phyloP scores from a whole-genome alignment of 2,888 invertebrate species.

The Aromia moschata region DNA sequence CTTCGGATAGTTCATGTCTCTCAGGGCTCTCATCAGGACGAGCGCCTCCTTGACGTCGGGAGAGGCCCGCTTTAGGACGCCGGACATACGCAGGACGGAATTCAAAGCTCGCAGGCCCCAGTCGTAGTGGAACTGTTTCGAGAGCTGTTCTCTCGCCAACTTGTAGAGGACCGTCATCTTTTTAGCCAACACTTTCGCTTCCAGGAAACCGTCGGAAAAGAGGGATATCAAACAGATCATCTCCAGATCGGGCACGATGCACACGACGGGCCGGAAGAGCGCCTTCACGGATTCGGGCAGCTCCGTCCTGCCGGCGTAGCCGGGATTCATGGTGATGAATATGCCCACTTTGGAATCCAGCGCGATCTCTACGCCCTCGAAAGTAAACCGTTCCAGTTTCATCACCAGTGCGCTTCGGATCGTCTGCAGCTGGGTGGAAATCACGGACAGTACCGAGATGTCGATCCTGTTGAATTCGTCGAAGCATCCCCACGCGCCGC shows the following conservation, averaged over 20 bases:
- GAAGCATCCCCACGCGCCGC: conserved; percentile 96
- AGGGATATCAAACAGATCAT: conserved; percentile 92
- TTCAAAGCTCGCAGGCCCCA: conserved; percentile 93
- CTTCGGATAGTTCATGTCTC: conserved; percentile 94
- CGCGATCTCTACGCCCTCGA: conserved; percentile 74
- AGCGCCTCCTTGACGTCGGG: conserved; percentile 84
- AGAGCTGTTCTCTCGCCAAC: conserved; percentile 86
- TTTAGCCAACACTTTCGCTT: conserved; percentile 90
- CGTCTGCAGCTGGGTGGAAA: conserved; percentile 90
- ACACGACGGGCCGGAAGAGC: conserved; percentile 90
- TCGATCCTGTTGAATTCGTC: conserved; percentile 96
- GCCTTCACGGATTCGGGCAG: conserved; percentile 93
- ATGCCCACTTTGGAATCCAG: conserved; percentile 89
- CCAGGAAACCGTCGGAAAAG: conserved; percentile 90
- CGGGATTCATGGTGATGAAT: conserved; percentile 96
- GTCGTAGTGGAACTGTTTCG: conserved; percentile 93
- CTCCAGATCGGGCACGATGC: conserved; percentile 90
- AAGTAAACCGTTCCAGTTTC: conserved; percentile 77
- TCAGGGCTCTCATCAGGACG: conserved; percentile 88
- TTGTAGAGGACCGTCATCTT: conserved; percentile 94
- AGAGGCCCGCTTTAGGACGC: conserved; percentile 82
- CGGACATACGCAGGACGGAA: conserved; percentile 91
- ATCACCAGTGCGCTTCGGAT: conserved; percentile 84
- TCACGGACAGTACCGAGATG: conserved; percentile 90
- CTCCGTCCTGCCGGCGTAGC: conserved; percentile 91